Percentiles rank a stretch among this genome's conserved stretches.
These are phyloP conservation scores for Zosterops lateralis DNA, from an alignment of 2,113 vertebrate genomes.

Conservation along the genomic window DNA sequence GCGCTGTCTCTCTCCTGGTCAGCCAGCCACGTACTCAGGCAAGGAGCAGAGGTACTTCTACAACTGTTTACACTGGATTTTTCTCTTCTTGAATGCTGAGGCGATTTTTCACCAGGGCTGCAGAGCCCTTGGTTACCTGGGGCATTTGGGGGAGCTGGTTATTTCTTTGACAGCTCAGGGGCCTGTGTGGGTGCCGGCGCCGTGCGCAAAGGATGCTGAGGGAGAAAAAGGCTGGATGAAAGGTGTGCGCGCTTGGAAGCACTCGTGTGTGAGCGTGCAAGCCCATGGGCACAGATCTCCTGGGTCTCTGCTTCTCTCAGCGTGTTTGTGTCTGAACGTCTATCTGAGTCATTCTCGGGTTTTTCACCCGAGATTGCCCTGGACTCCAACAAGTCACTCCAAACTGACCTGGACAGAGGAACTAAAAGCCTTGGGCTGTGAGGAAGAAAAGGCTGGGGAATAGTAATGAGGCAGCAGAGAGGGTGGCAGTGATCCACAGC, in stretches of 20 bases:
- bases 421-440: not conserved
- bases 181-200: fast-evolving
- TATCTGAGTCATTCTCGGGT: not conserved
- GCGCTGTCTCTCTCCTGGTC: not conserved
- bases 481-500: not conserved
- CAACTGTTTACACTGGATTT: not conserved
- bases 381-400: not conserved
- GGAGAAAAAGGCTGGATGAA: not conserved
- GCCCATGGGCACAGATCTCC: fast-evolving
- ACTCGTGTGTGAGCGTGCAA: not conserved
- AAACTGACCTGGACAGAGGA: not conserved
- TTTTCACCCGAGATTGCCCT: too few relatives aligned
- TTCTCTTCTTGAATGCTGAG: not conserved
- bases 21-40: not conserved
- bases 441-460: not conserved
- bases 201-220: not conserved
- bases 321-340: not conserved
- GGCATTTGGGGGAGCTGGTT: not conserved
- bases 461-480: not conserved
- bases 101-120: not conserved
- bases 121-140: not conserved
- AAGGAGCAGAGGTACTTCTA: not conserved
- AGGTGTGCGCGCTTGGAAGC: not conserved
- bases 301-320: not conserved
- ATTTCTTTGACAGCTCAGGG: not conserved